Conservation (phyloP, 2,113 vertebrate species). For the Myiagra hebetior region DNA sequence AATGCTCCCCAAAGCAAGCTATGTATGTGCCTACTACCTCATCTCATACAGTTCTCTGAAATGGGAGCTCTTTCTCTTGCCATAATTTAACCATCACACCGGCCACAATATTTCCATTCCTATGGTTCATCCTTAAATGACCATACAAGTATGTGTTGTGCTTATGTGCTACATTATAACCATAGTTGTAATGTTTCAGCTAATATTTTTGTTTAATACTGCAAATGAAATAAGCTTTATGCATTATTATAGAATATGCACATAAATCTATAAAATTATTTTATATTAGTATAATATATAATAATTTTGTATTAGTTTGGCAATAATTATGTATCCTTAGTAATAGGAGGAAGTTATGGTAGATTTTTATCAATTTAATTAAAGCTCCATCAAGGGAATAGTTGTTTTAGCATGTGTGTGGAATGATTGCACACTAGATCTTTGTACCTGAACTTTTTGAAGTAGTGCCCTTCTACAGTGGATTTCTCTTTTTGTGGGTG, state of each 20-base stretch:
- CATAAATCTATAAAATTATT: background rate
- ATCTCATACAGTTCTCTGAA: background rate
- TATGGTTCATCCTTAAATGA: background rate
- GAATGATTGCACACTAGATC: background rate
- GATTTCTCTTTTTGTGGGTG: background rate
- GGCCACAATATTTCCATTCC: background rate
- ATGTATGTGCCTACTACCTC: background rate
- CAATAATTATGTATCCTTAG: background rate
- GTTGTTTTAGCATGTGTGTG: background rate
- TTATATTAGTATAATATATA: background rate
- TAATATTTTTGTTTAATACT: background rate
- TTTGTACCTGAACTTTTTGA: background rate
- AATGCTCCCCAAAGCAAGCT: background rate
- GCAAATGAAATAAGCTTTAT: background rate
- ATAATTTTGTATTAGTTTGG: background rate
- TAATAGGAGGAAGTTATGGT: background rate
- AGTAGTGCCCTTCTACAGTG: background rate
- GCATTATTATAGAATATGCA: background rate
- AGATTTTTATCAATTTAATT: background rate
- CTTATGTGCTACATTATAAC: background rate
- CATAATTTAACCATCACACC: background rate
- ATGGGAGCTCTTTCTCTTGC: background rate
- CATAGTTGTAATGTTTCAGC: background rate
- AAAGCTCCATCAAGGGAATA: background rate
- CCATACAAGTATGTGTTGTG: accelerated